Percentiles rank a stretch among this genome's conserved stretches.
phyloP scores from a whole-genome alignment of 2,113 vertebrate genomes.

The Edolisoma coerulescens region DNA sequence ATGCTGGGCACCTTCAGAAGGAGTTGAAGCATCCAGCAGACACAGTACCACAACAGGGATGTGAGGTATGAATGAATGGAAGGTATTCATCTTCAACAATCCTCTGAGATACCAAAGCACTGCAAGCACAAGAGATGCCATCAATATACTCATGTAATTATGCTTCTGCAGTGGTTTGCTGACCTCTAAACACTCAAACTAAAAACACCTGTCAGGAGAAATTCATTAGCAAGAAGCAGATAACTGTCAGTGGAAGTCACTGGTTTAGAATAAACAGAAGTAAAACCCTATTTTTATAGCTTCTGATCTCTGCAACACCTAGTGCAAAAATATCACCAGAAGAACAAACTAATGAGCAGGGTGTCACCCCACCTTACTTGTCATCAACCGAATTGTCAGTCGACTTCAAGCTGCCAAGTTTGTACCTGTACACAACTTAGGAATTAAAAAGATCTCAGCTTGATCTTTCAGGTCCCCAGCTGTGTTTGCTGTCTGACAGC shows the following conservation, averaged over 20 bases:
- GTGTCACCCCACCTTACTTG: not conserved
- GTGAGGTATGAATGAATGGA: not conserved
- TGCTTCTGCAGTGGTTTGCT: not conserved
- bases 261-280: not conserved
- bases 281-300: not conserved
- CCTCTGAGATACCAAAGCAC: fast-evolving
- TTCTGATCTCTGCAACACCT: not conserved
- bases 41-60: not conserved
- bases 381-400: not conserved
- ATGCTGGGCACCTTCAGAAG: not conserved
- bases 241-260: not conserved
- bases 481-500: slow-evolving; percentile 5
- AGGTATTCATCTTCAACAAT: not conserved
- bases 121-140: not conserved
- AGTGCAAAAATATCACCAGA: not conserved
- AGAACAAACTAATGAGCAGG: not conserved
- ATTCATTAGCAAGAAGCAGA: not conserved
- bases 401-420: not conserved
- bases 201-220: not conserved
- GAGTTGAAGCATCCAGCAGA: not conserved
- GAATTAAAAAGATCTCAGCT: not conserved
- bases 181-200: not conserved
- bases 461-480: not conserved
- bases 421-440: not conserved
- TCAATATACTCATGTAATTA: not conserved